Evolutionary conservation across 2,888 invertebrate genomes (phyloP).

Genomic region (Cynaeus angustus): DNA sequence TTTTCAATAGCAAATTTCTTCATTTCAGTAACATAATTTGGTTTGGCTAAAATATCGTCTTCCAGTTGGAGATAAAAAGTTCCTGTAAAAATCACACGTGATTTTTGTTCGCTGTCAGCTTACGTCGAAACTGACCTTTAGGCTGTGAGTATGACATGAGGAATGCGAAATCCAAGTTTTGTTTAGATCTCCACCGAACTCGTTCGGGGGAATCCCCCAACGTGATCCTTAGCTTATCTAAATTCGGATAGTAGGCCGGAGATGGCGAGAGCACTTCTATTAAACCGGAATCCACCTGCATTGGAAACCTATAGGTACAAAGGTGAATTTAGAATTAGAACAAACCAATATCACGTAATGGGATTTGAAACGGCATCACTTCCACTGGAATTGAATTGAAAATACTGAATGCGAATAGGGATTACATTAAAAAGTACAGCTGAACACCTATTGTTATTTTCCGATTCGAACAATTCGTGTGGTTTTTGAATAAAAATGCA

Average conservation of each 20-base stretch:
- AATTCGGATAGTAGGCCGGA: slow-evolving; percentile 89
- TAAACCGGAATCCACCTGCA: slow-evolving; percentile 84
- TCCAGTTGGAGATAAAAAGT: slow-evolving; percentile 95
- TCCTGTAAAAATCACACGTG: slow-evolving; percentile 69
- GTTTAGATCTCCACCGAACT: slow-evolving; percentile 94
- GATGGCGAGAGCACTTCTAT: slow-evolving; percentile 93
- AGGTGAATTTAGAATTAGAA: slow-evolving; percentile 47
- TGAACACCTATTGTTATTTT: not conserved
- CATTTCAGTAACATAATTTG: slow-evolving; percentile 88
- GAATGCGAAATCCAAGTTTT: slow-evolving; percentile 94
- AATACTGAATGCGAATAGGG: slow-evolving; percentile 8
- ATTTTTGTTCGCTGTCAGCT: slow-evolving; percentile 9
- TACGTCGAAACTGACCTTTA: slow-evolving; percentile 76
- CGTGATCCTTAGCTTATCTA: slow-evolving; percentile 83
- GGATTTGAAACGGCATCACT: slow-evolving; percentile 23
- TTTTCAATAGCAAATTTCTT: slow-evolving; percentile 87
- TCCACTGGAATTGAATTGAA: slow-evolving; percentile 30
- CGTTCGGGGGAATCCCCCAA: slow-evolving; percentile 91
- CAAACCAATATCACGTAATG: slow-evolving; percentile 40
- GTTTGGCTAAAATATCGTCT: slow-evolving; percentile 93
- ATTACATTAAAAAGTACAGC: slow-evolving; percentile 1
- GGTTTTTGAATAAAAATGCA: slow-evolving; percentile 1
- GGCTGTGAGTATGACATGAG: slow-evolving; percentile 95
- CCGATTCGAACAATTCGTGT: not conserved
- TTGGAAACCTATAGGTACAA: slow-evolving; percentile 78